Percentiles rank a stretch among this genome's conserved stretches.
Evolutionary conservation across 2,113 vertebrate species (phyloP).

Genomic region (Echinops telfairi): DNA sequence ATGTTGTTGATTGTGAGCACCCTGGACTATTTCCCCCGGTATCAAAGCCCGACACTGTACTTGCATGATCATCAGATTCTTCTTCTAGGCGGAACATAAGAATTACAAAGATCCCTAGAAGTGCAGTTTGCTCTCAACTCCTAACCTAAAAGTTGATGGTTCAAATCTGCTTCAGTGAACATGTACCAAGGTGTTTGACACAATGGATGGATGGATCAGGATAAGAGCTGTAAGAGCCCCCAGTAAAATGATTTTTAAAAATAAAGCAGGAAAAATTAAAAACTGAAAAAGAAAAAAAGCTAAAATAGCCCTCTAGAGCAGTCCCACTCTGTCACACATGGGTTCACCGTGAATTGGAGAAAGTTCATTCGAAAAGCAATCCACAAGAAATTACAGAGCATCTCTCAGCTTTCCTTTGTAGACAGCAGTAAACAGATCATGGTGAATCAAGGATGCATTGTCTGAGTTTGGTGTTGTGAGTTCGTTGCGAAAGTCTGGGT

Average conservation of each 20-base stretch:
- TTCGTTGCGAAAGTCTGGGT: neutral
- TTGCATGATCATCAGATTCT: neutral
- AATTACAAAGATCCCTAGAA: neutral
- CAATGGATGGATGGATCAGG: too few relatives aligned
- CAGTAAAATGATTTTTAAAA: too few relatives aligned
- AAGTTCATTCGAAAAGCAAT: neutral
- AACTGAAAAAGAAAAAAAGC: too few relatives aligned
- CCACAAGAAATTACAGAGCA: neutral
- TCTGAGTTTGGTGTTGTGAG: neutral
- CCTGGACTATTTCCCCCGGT: neutral
- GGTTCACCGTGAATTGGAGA: neutral
- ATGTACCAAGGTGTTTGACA: neutral
- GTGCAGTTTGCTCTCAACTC: neutral
- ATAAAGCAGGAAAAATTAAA: too few relatives aligned
- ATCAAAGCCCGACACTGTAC: neutral
- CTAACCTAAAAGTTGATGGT: neutral
- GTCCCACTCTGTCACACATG: neutral
- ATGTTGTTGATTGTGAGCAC: neutral
- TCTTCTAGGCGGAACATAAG: neutral
- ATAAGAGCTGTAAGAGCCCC: too few relatives aligned
- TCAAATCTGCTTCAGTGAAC: neutral
- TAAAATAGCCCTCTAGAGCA: neutral
- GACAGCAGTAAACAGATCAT: neutral
- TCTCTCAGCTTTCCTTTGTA: neutral
- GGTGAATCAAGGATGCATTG: neutral